Base-by-base conservation (phyloP, 1,140 invertebrate genomes). In the Tachypleus tridentatus region DNA sequence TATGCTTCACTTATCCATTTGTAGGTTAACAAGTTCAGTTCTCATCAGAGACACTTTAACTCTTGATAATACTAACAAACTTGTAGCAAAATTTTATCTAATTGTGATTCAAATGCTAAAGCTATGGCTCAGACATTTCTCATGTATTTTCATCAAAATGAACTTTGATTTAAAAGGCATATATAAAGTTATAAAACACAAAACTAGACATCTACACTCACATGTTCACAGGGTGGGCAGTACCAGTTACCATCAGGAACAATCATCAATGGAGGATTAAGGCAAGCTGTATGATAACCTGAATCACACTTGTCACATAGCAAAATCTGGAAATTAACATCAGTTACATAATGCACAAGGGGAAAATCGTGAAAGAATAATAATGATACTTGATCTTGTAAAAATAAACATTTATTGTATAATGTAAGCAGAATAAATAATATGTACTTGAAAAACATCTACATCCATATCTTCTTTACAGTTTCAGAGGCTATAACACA, bases 241-340 rank as follows among this genome's bases (percentile, higher is more conserved):
- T 86, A 94, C 96, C 95, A 98, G 74, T 97, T 89, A 47, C 94
- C 94, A 74, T 97, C 92, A 4, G 95, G 95, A 72, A 98, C 91
- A 3, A 93, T 81, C 77, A 96, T 86, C 5, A 98, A 79, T 11
- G 93, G 84, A 3, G 95, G 94, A 56, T 87, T 84, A 1, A 97
- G 81, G 76, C 95, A 98, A 4, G 88, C 89, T 59, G 91, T 92
- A 79, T 98, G 95, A 85, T 91, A 97, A 47, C 93, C 93, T 67
- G 85, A 85, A 76, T 98, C 92, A 79, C 95, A 98, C 58, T 83
- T 83, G 78, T 98, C 95, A 76, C 95, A 98, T 3, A 98, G 77
- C 62, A 98, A 77, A 72, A 98, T 95, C 91, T 79, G 67, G 51
- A 65, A 60, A 29, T 29, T 29, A 1, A 29, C 29, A 29, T 29